Evolutionary conservation across 2,113 vertebrate species (phyloP), one percentile per base, ranked within the genome.

Genomic region (Scalopus aquaticus): DNA sequence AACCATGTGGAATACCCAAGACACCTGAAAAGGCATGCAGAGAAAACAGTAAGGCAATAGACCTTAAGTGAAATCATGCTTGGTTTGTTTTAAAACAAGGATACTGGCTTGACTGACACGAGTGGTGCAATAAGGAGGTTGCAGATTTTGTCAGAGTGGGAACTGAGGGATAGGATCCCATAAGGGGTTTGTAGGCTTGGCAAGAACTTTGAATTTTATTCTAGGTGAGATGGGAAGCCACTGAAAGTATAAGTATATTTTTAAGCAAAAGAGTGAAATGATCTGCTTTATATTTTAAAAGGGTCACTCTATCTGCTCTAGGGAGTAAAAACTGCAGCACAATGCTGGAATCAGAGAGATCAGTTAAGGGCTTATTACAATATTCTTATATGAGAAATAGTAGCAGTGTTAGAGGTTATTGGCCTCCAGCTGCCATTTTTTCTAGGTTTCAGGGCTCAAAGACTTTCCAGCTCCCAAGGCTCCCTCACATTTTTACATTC

Each of bases 171-270:
- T 24, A 93, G 42, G 60, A n/a, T 54, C 16, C 0, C 74, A 2
- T 22, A 2, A 65, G 30, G 30, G 54, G 15, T 17, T 74, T 67
- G 11, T 32, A 70, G 37, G 16, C 26, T 92, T 60, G 2, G 13
- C 26, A 67, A 78, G 54, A 77, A 86, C 42, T 86, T 54, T 64
- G 11, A 46, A 67, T 73, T 96, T 90, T 74, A 62, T 62, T 86
- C 35, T 82, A n/a, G 20, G 84, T 89, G 8, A 37, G 13, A 81
- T 86, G 13, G 6, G 73, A 65, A 76, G 58, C 32, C 88, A 96
- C 7, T 54, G 51, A 30, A 79, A 67, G 37, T 44, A 86, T 32
- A 79, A 73, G 12, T 46, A 32, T 28, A 7, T 85, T 35, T 93
- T 81, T 67, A 56, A 88, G 20, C 10, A 86, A 81, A 88, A 62